Evolutionary conservation across 2,113 vertebrate genomes (phyloP), one percentile per base, ranked within the genome.

Genomic region (Bufo gargarizans): DNA sequence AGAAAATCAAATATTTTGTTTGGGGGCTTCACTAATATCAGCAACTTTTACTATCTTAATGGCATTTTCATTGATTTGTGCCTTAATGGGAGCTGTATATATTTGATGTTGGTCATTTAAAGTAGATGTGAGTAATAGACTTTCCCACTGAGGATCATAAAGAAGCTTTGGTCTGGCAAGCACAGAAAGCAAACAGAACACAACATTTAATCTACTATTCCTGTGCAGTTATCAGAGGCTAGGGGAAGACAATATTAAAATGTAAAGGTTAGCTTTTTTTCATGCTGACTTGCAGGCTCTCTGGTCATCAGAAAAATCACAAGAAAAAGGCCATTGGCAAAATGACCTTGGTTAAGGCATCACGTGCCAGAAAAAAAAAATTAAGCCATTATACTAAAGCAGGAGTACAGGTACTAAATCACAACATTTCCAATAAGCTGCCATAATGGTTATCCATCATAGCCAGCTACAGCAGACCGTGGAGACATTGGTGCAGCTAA

Each of bases 371-470:
- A 96, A 96, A 96, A 97, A 97, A 96, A 96, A 97, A 98, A 99
- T 99, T 97, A 99, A 99, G 97, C 97, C 97, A 99, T 99, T 99
- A 99, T 97, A 95, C 96, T 96, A 97, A 98, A 96, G 97, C 97
- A 94, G 96, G 95, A 96, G 96, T 95, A 92, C 94, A 93, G 97
- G 95, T 96, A 96, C 97, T 99, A 99, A 99, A 99, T 99, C 98
- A 99, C 97, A 96, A 96, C 96, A 96, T 98, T 99, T 99, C 97
- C 98, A 99, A 99, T 99, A 99, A 99, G 98, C 97, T 97, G 97
- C 97, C 95, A 96, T 99, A 99, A 98, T 97, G 97, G 98, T 97
- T 96, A 99, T 99, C 97, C 97, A 98, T 99, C 98, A 99, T 95
- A 96, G 94, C 95, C 95, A 96, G 94, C 92, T 93, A 92, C 94